Evolutionary conservation across 1,140 invertebrate genomes (phyloP), one percentile per base, ranked within the genome.

Genomic region (Ceratitis capitata): DNA sequence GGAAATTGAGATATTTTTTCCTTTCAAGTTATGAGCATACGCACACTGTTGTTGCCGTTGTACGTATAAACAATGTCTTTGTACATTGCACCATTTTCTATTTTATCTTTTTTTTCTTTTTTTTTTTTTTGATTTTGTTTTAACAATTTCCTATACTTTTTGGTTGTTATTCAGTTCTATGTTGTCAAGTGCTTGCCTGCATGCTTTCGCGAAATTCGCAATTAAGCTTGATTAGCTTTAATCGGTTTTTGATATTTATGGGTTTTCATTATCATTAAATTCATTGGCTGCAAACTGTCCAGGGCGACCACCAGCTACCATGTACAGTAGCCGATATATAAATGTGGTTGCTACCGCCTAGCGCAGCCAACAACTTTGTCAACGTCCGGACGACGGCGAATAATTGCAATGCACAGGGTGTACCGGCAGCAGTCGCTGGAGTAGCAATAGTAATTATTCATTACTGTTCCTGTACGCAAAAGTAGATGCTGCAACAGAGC

Each of bases 1-100:
- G 86, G 86, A 86, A 86, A 86, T 86, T 86, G 86, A 86, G 86
- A 86, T 86, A 86, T 86, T 86, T 86, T 61, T 85, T 85, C n/a
- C n/a, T n/a, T 84, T 85, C 82, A 86, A 86, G 61, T 86, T 86
- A 86, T 84, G 86, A n/a, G 61, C 61, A 78, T 53, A 49, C 82
- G 49, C 82, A 35, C 19, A 1, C 10, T 26, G 69, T 19, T 5
- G 35, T 16, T 39, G 45, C 39, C 42, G 42, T n/a, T 45, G 39
- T 10, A 39, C 35, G 69, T 39, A 3, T 35, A 23, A 45, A 35
- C 69, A 39, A 78, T 45, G 69, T n/a, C 10, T 7, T 64, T 32
- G 29, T 14, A 19, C 35, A 42, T 45, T 35, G 69, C 39, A 42
- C 23, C n/a, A 61, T 61, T 26, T 53, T 53, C 14, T 53, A 19